A percentile compares a stretch with the other conserved stretches of the same genome.
These are phyloP conservation scores for Criorhina ranunculi DNA, from an alignment of 2,888 invertebrate species.

Conservation along the genomic window DNA sequence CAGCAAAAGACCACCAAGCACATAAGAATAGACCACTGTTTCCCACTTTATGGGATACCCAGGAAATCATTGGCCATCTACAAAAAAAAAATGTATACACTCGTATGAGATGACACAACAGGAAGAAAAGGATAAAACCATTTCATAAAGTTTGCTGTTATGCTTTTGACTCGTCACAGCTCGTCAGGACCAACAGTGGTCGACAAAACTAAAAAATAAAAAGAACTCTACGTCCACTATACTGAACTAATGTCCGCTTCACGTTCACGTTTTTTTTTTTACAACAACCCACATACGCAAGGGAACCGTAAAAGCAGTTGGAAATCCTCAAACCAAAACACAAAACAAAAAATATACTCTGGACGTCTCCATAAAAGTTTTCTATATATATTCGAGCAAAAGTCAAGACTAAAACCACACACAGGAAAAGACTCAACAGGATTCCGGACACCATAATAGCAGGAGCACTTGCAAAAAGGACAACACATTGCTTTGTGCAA, in stretches of 20 bases:
- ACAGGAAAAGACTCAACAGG: conserved; percentile 55
- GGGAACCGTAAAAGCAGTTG: conserved; percentile 39
- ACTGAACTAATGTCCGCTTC: conserved; percentile 45
- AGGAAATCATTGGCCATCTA: conserved; percentile 29
- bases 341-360: conserved; percentile 3
- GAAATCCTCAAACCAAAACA: conserved; percentile 34
- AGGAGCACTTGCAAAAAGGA: conserved; percentile 51
- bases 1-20: conserved; percentile 25
- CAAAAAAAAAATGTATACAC: conserved; percentile 3
- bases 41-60: conserved; percentile 36
- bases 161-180: conserved; percentile 68
- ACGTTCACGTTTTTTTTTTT: conserved; percentile 50
- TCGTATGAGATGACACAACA: neutral
- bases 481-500: conserved; percentile 60
- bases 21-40: conserved; percentile 12
- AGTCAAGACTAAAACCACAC: conserved; percentile 42
- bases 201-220: conserved; percentile 27
- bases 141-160: conserved; percentile 53
- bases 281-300: conserved; percentile 10
- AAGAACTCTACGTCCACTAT: conserved; percentile 28
- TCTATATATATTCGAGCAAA: conserved; percentile 27
- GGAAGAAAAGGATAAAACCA: conserved; percentile 43
- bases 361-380: conserved; percentile 36
- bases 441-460: conserved; percentile 51
- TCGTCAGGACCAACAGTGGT: conserved; percentile 58